Base-by-base conservation (phyloP, 2,888 invertebrate genomes). In the Hyalella azteca region DNA sequence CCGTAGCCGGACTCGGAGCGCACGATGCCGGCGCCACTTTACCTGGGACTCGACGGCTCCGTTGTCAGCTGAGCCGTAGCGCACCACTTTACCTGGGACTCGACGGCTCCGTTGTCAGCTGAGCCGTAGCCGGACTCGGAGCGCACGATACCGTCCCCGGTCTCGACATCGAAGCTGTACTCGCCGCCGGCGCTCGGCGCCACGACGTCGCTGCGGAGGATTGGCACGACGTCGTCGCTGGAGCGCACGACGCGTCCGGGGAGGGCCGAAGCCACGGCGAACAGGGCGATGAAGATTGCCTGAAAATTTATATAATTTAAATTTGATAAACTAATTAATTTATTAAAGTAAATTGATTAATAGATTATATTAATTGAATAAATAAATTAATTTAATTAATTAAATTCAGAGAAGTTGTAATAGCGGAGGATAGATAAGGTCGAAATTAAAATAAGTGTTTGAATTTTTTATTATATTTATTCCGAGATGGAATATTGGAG, bases 81-180 rank as follows among this genome's bases (percentile, higher is more conserved):
- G n/a, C n/a, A n/a, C 13, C 0, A 0, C 13, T 22, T 54, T 26
- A 54, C 54, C 54, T 54, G 54, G 36, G 66, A 36, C 26, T 66
- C 66, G 36, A 66, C 66, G 19, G 66, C 66, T 32, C 66, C 66
- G 39, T 66, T 66, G 26, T 66, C 66, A 36, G 36, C 66, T 15
- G 66, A 66, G 5, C 66, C 66, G 5, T 36, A 7, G 13, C 66
- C 66, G 19, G 66, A 66, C 66, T 66, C 66, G 13, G 66, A 32
- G 13, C 54, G 15, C 22, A 29, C 26, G 76, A 82, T 82, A 32
- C 81, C 82, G 41, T 82, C 79, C 36, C 75, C 82, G 40, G 82
- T 79, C 66, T 81, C 81, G 29, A 82, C 73, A n/a, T 82, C 82
- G 59, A 81, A 50, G 79, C 49, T 82, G 66, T 66, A 66, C 66